Base-by-base conservation (phyloP, 2,797 vertebrate genomes). In the Notolabrus celidotus region DNA sequence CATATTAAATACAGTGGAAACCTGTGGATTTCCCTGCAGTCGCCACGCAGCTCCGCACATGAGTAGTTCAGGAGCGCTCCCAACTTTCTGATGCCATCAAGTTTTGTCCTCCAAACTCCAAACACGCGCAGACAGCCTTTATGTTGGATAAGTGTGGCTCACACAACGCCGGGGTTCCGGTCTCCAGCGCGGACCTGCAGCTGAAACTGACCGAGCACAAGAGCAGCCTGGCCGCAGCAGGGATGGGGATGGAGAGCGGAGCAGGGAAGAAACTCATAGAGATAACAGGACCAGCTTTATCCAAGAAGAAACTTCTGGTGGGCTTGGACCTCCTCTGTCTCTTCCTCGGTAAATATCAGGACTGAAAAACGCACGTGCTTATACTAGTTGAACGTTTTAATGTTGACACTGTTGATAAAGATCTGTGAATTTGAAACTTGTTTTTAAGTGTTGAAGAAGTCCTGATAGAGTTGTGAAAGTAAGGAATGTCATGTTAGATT, bases 311-410 rank as follows among this genome's bases (percentile, higher is more conserved):
- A 70, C 78, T 92, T 36, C 81, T 93, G 67, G 89, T 93, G 2
- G 88, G 77, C 4, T 72, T 92, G 34, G 92, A 93, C 67, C 67
- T 93, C 1, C 69, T 93, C 57, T 93, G 91, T 50, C 86, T 93
- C 54, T 67, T 89, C 19, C 84, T 93, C 3, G 92, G 92, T 93
- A 82, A 91, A 61, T 80, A 65, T 58, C 3, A 3, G 7, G 17
- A n/a, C 14, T 27, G 17, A 50, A 20, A 14, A 8, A 7, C 31
- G 7, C 29, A 27, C 25, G 25, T 27, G 31, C 31, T 7, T 29
- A 31, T 29, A 31, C 29, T 7, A 31, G 7, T 31, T 4, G 7
- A 31, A 31, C 31, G 29, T 31, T 4, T 31, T 5, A 31, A 7
- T 31, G 29, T n/a, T n/a, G n/a, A n/a, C n/a, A n/a, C n/a, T n/a